These are phyloP conservation scores for Sebastes itinus DNA, from an alignment of 2,797 vertebrate species.

Conservation along the genomic window DNA sequence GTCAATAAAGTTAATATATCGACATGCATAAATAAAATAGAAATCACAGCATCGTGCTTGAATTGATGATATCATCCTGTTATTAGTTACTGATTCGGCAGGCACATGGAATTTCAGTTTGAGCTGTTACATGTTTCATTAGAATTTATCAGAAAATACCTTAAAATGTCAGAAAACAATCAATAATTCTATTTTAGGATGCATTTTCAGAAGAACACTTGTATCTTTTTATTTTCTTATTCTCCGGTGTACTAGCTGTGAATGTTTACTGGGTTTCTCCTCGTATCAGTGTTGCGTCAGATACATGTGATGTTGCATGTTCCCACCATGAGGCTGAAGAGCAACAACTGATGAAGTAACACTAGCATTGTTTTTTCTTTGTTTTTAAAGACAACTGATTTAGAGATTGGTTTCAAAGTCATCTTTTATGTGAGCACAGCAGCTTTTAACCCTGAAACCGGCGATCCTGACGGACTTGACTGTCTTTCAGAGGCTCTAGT, in stretches of 20 bases:
- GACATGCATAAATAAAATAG: neutral
- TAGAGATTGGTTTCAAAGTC: too few species aligned
- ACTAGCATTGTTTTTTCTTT: neutral
- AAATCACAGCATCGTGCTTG: neutral
- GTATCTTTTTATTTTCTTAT: constrained; percentile 40
- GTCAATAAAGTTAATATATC: neutral
- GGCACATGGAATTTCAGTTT: neutral
- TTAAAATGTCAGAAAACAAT: neutral
- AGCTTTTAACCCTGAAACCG: too few species aligned
- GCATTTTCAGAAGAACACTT: neutral
- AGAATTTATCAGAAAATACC: neutral
- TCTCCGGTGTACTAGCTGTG: neutral
- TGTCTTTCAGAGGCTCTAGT: too few species aligned
- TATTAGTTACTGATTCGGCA: neutral
- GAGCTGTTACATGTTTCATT: neutral
- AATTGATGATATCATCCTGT: neutral
- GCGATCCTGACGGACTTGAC: too few species aligned
- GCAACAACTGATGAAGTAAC: neutral
- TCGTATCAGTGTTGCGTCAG: constrained; percentile 29
- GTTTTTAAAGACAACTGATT: neutral
- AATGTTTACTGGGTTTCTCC: neutral
- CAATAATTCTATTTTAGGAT: neutral
- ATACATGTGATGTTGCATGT: neutral
- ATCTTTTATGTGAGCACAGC: too few species aligned
- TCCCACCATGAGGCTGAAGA: neutral